Evolutionary conservation across 2,888 invertebrate species (phyloP), one percentile per base, ranked within the genome.

Genomic region (Aphodius granarius): DNA sequence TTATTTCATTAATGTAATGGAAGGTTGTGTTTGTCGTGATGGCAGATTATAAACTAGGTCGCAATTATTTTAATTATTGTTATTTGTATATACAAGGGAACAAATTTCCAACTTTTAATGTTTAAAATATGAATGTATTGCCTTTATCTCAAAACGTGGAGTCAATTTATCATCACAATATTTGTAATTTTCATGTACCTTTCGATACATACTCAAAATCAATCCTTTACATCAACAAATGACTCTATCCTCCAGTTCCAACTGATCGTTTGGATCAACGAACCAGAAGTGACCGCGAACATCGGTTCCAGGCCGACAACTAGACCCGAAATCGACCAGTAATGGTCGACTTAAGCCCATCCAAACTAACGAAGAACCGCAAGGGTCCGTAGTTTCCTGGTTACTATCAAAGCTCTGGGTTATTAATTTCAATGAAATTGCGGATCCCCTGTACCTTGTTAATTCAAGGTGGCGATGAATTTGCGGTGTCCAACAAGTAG

Each of bases 401-500:
- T 13, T 1, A 43, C 43, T 13, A 13, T 43, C 13, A 6, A 43
- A 43, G 9, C 43, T 43, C 6, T 9, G 13, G 43, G 43, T 43
- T 43, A 43, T 43, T 43, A 43, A 43, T 43, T 43, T 43, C 43
- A 43, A 43, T 43, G 43, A 43, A 43, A 43, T 43, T 43, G 43
- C 3, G 43, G 43, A 43, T 13, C 43, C 23, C 43, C 43, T 43
- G 43, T 43, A 43, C 43, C 43, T 43, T 3, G 43, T 13, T 43
- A 43, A 43, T 3, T 68, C 22, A 68, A 68, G 68, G 68, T 68
- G 68, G 22, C 22, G 22, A 68, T 68, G 68, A 19, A 68, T 68
- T 68, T 68, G 22, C 68, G 20, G 68, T 68, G 68, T 68, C 68
- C 68, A 68, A 68, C 68, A 68, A 68, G 68, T 68, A 21, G 20